phyloP scores from a whole-genome alignment of 1,140 invertebrate genomes.

The Drosophila pachea region DNA sequence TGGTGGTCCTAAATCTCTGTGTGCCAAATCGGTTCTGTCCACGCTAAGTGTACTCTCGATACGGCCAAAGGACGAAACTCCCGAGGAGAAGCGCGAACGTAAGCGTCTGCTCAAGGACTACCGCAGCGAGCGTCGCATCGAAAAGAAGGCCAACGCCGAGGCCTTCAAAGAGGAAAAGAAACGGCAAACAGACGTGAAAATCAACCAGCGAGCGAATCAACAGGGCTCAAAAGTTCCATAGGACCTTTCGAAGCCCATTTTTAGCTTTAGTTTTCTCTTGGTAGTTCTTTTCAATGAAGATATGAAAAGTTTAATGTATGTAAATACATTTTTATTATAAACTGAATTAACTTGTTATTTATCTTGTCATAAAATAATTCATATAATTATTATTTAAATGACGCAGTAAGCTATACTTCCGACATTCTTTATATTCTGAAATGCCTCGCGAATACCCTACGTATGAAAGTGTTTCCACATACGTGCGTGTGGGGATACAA shows the following conservation, averaged over 20 bases:
- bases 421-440: too few species aligned
- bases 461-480: background rate
- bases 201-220: constrained; percentile 87
- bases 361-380: too few species aligned
- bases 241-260: background rate
- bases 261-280: constrained; percentile 16
- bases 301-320: constrained; percentile 4
- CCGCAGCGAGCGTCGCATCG: constrained; percentile 88
- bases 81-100: constrained; percentile 88
- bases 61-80: constrained; percentile 89
- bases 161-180: constrained; percentile 95
- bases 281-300: background rate
- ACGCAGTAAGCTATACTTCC: background rate
- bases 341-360: too few species aligned
- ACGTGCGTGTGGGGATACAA: background rate
- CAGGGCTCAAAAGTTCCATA: constrained; percentile 85
- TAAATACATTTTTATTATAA: constrained; percentile 7
- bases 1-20: constrained; percentile 80
- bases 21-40: constrained; percentile 84
- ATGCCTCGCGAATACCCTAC: background rate
- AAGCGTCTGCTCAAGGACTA: constrained; percentile 92
- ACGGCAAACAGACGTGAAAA: constrained; percentile 86
- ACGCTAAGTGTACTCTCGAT: constrained; percentile 85
- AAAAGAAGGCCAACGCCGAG: constrained; percentile 91
- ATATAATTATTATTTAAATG: background rate